Percentiles rank a stretch among this genome's conserved stretches.
These are phyloP conservation scores for Cataglyphis altisquamis DNA, from an alignment of 2,888 invertebrate genomes.

Conservation along the genomic window DNA sequence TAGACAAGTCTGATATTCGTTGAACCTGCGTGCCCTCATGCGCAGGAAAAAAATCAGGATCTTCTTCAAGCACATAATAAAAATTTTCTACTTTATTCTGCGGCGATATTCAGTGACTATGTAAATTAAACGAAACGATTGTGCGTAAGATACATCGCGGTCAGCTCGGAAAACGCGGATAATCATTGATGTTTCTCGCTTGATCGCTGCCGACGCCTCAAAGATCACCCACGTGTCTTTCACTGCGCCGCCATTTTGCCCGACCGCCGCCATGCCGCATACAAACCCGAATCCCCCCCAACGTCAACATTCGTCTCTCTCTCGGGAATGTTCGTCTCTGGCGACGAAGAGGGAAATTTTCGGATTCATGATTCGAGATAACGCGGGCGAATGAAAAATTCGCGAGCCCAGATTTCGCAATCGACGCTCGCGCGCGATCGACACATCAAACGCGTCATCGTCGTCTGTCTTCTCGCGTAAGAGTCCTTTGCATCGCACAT, in stretches of 20 bases:
- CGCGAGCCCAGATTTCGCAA: conserved; percentile 3
- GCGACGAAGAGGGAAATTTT: conserved; percentile 54
- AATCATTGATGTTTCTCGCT: conserved; percentile 32
- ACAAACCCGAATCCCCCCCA: conserved; percentile 67
- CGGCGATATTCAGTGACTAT: background rate
- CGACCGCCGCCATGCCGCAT: conserved; percentile 70
- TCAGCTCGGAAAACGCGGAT: background rate
- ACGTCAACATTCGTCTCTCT: conserved; percentile 57
- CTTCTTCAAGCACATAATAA: background rate
- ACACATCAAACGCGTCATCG: background rate
- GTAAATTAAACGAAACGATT: background rate
- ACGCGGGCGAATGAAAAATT: conserved; percentile 49
- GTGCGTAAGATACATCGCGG: background rate
- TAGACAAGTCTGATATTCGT: background rate
- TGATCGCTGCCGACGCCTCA: conserved; percentile 44
- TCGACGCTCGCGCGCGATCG: background rate
- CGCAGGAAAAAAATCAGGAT: background rate
- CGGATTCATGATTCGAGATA: conserved; percentile 54
- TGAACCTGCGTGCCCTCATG: background rate
- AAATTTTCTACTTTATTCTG: background rate
- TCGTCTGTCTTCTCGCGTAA: conserved; percentile 14
- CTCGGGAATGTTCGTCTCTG: conserved; percentile 44
- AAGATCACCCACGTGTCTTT: conserved; percentile 71
- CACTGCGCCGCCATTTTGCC: conserved; percentile 72
- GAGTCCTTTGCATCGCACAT: conserved; percentile 59